A percentile compares a stretch with the other conserved stretches of the same genome.
Evolutionary conservation across 1,140 invertebrate genomes (phyloP).

Genomic region (Pseudomyrmex cubaensis): DNA sequence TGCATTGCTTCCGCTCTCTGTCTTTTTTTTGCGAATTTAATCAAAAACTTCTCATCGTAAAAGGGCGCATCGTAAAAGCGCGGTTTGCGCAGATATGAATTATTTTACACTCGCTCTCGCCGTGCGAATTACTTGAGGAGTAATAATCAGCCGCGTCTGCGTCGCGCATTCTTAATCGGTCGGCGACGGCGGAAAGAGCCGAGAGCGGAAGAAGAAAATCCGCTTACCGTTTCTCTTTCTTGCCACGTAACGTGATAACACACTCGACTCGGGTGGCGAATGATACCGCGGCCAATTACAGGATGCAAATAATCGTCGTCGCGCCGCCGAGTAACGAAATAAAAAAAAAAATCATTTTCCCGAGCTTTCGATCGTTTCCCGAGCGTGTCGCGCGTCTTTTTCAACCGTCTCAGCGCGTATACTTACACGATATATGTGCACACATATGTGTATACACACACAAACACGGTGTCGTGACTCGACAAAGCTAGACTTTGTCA

Average conservation of each 20-base stretch:
- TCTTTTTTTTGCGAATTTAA: too few species aligned
- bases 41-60: neutral
- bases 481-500: constrained; percentile 36
- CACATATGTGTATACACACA: too few species aligned
- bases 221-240: neutral
- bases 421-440: neutral
- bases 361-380: neutral
- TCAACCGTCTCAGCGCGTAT: too few species aligned
- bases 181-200: neutral
- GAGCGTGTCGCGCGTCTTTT: neutral
- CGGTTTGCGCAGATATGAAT: neutral
- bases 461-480: neutral
- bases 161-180: constrained; percentile 6
- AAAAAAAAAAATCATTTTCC: neutral
- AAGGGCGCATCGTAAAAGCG: neutral
- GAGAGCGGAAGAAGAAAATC: neutral
- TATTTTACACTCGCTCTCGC: constrained; percentile 10
- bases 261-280: neutral
- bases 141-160: constrained; percentile 31
- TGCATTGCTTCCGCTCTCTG: too few species aligned
- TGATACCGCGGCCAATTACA: constrained; percentile 24
- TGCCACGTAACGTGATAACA: neutral
- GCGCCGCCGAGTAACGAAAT: neutral
- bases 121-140: constrained; percentile 31
- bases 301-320: constrained; percentile 19